Evolutionary conservation across 1,140 invertebrate genomes (phyloP), one percentile per base, ranked within the genome.

Genomic region (Anoplolepis gracilipes): DNA sequence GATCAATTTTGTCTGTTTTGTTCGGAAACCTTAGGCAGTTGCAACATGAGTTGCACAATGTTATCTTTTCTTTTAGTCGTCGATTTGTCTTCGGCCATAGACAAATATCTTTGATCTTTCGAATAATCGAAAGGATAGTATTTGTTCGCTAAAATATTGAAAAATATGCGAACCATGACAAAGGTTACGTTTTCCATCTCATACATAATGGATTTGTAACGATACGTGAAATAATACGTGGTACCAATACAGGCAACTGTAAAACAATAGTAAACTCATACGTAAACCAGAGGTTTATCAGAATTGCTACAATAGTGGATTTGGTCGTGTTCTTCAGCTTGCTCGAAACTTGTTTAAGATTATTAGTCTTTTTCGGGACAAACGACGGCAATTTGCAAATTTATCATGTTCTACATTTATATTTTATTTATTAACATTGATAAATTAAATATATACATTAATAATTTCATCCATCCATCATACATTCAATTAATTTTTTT

Each of bases 111-210:
- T 82, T 82, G 78, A 82, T 82, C 53, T 33, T 46, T n/a, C 53
- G 25, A 72, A 70, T 72, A 25, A 70, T 59, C 49, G 64, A 57
- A 42, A 22, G 49, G 33, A 7, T 30, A 46, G 67, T 49, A n/a
- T 70, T 70, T 53, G 49, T 39, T 16, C 22, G 36, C n/a, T 82
- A 82, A 82, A 81, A 82, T 72, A 82, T 82, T 82, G 78, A 82
- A 82, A 82, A 72, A 72, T 82, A 82, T 82, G 67, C 78, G 36
- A 4, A 28, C 11, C 65, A 28, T 33, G 59, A 28, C 53, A 42
- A 72, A 28, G 67, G 67, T 72, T 57, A 82, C 78, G 22, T 33
- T 59, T 70, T 42, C 78, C 67, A 59, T 72, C 67, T 72, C 78
- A 82, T 82, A 59, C 78, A 82, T 82, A 72, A 82, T 82, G 67